phyloP scores from a whole-genome alignment of 2,888 invertebrate species.

The Trichogramma evanescens region DNA sequence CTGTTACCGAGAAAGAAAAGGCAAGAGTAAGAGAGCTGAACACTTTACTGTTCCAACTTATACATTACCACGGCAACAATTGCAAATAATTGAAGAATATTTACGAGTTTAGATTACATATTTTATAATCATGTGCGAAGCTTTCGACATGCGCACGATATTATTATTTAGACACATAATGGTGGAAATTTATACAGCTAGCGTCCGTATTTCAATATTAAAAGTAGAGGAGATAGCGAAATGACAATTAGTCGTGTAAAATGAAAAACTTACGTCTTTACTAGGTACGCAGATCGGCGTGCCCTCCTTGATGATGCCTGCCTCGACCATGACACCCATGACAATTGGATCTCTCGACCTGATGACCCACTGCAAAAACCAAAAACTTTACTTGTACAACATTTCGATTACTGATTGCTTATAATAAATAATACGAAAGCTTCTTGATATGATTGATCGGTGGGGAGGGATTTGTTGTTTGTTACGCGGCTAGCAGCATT shows the following conservation, averaged over 20 bases:
- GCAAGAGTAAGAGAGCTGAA: too few relatives aligned
- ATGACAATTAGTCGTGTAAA: neutral
- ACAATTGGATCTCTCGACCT: slow-evolving; percentile 98
- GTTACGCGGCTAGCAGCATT: neutral
- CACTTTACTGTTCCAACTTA: too few relatives aligned
- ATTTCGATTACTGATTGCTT: neutral
- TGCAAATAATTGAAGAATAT: too few relatives aligned
- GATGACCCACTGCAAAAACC: slow-evolving; percentile 81
- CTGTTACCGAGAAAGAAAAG: too few relatives aligned
- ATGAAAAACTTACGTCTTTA: slow-evolving; percentile 70
- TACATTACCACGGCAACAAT: too few relatives aligned
- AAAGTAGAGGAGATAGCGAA: too few relatives aligned
- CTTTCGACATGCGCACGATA: too few relatives aligned
- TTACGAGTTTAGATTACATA: too few relatives aligned
- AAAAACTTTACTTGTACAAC: neutral
- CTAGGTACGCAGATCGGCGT: slow-evolving; percentile 96
- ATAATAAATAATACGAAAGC: neutral
- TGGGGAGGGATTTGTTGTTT: neutral
- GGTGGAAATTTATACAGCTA: too few relatives aligned
- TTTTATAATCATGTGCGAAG: too few relatives aligned
- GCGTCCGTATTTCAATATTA: too few relatives aligned
- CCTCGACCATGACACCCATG: slow-evolving; percentile 90
- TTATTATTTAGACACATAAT: too few relatives aligned
- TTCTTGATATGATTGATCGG: neutral
- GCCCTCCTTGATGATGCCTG: slow-evolving; percentile 90